Evolutionary conservation across 2,888 invertebrate genomes (phyloP).

Genomic region (Cryptus viduatorius): DNA sequence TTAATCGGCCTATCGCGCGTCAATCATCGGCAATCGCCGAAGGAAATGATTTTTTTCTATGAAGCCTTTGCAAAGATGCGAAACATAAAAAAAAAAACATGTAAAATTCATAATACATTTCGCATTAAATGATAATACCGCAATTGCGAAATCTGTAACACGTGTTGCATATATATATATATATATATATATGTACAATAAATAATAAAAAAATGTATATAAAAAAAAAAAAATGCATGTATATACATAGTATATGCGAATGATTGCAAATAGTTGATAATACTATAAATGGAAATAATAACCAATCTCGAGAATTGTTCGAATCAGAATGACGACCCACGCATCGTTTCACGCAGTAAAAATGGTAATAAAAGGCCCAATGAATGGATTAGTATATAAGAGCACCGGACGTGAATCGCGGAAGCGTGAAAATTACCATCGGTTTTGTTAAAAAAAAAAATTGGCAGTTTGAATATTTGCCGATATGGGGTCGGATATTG

Average conservation of each 20-base stretch:
- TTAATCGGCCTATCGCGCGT: neutral
- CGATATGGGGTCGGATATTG: constrained; percentile 5
- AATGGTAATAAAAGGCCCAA: constrained; percentile 13
- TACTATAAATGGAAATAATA: neutral
- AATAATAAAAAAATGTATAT: too few relatives aligned
- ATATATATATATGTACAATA: too few relatives aligned
- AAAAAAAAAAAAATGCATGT: too few relatives aligned
- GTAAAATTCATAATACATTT: neutral
- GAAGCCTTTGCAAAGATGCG: neutral
- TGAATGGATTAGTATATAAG: constrained; percentile 17
- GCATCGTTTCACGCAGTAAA: neutral
- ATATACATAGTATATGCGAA: too few relatives aligned
- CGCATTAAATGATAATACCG: neutral
- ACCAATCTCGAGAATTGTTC: neutral
- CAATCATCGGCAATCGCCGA: neutral
- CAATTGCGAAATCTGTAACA: neutral
- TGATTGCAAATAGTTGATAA: neutral
- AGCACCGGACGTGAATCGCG: constrained; percentile 23
- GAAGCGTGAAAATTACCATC: neutral
- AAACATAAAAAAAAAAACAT: neutral
- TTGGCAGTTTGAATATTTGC: constrained; percentile 8
- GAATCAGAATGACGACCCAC: neutral
- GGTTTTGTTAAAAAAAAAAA: neutral
- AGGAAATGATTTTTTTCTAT: neutral
- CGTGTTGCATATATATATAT: neutral